These are phyloP conservation scores for Athetis lepigone DNA, from an alignment of 2,888 invertebrate species.

Conservation along the genomic window DNA sequence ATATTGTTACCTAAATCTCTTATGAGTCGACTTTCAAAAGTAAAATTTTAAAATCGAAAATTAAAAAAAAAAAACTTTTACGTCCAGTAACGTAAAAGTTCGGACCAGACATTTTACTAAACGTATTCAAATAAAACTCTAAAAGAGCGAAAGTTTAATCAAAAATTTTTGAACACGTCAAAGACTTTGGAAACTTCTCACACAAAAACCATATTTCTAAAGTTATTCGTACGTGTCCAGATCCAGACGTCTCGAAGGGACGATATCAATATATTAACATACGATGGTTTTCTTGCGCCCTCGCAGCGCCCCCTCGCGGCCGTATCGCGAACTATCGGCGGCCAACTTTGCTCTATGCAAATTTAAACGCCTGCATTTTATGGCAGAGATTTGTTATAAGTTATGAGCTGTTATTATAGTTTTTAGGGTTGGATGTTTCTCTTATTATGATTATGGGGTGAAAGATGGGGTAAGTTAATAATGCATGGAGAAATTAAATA, in stretches of 20 bases:
- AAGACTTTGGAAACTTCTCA: slow-evolving; percentile 50
- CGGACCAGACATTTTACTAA: slow-evolving; percentile 1
- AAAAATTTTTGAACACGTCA: slow-evolving; percentile 48
- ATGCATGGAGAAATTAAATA: slow-evolving; percentile 39
- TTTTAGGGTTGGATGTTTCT: slow-evolving; percentile 59
- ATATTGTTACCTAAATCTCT: too few species aligned
- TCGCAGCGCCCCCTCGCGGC: slow-evolving; percentile 53
- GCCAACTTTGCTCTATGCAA: slow-evolving; percentile 76
- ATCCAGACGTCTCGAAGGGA: slow-evolving; percentile 60
- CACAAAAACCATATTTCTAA: slow-evolving; percentile 62
- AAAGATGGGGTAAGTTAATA: slow-evolving; percentile 32
- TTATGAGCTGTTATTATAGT: slow-evolving; percentile 66
- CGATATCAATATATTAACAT: slow-evolving; percentile 72
- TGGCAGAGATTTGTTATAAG: slow-evolving; percentile 66
- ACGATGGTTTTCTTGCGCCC: slow-evolving; percentile 69
- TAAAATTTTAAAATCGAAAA: background rate
- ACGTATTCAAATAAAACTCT: slow-evolving; percentile 33
- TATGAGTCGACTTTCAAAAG: too few species aligned
- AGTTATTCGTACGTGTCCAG: slow-evolving; percentile 62
- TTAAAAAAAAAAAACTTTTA: too few species aligned
- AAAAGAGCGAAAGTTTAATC: slow-evolving; percentile 51
- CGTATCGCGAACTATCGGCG: slow-evolving; percentile 68
- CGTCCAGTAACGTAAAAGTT: background rate
- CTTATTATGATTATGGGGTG: slow-evolving; percentile 55
- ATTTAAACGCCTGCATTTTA: slow-evolving; percentile 80